Base-by-base conservation (phyloP, 2,797 vertebrate species). In the Microctenopoma stevenorrisi region DNA sequence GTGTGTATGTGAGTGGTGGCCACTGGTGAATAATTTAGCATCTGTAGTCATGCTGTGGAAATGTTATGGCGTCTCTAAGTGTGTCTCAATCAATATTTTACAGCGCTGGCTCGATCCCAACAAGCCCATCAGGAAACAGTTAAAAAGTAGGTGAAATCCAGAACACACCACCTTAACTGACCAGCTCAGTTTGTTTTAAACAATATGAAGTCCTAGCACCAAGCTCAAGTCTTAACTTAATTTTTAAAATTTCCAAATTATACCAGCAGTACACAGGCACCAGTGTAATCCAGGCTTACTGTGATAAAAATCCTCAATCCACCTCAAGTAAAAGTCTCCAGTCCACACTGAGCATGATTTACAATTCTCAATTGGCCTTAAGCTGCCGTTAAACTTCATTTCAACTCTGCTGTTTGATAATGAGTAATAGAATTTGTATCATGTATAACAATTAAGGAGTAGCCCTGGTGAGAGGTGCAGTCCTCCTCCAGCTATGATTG, bases 41-140 rank as follows among this genome's bases (percentile, higher is more conserved):
- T 53, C 65, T 84, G 81, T 85, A 58, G 72, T 85, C 69, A 74
- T 79, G 70, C 76, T 80, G 59, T 80, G 73, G 77, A 83, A 82
- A 71, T n/a, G 61, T 78, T 85, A 55, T 64, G 62, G 72, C 82
- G 83, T 91, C 85, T 88, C 76, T 88, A 85, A 93, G 77, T 87
- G 75, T 87, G 72, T 90, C 76, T 79, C 68, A 68, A 76, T 94
- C 79, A 87, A 81, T 91, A 88, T 92, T 95, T 95, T 90, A 79
- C 95, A 99, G 97, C 96, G 95, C 92, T 99, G 98, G 98, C 91
- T 99, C 91, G 97, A 99, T 95, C 94, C 97, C 90, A 98, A 96
- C 93, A 99, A 99, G 93, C 96, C 95, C 79, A 95, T 99, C 94
- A 97, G 97, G 93, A 99, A 98, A 92, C 98, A 99, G 92, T 94